phyloP scores from a whole-genome alignment of 2,888 invertebrate species.

The Polymixis flavicincta region DNA sequence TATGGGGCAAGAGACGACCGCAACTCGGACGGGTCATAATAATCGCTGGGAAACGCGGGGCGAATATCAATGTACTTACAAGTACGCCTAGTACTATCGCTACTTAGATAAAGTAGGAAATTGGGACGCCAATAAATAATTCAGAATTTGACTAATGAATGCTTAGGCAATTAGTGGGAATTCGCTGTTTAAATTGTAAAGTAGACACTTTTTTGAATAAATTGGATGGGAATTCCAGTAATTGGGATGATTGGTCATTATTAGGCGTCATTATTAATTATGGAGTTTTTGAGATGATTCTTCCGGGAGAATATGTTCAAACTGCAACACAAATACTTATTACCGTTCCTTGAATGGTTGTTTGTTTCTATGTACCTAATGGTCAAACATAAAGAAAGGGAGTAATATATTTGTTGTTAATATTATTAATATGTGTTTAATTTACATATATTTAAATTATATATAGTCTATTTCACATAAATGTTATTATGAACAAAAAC shows the following conservation, averaged over 20 bases:
- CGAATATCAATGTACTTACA: constrained; percentile 59
- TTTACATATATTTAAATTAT: too few species aligned
- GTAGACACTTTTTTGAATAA: constrained; percentile 1
- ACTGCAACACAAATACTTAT: neutral
- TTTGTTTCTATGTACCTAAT: neutral
- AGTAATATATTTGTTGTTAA: neutral
- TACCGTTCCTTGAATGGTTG: neutral
- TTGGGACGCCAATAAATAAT: constrained; percentile 71
- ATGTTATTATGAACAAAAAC: neutral
- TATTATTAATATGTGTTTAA: neutral
- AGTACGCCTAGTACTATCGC: constrained; percentile 58
- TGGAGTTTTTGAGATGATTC: neutral
- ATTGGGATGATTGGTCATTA: neutral
- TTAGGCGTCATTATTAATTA: neutral
- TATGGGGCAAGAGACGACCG: constrained; percentile 60
- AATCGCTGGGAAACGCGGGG: constrained; percentile 65
- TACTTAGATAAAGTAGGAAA: constrained; percentile 60
- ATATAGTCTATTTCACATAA: neutral
- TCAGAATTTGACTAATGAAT: constrained; percentile 67
- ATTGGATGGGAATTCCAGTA: constrained; percentile 3
- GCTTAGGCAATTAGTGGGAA: constrained; percentile 40
- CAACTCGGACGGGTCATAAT: constrained; percentile 47
- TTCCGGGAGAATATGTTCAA: neutral
- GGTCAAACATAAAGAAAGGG: neutral
- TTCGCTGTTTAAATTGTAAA: constrained; percentile 27